These are phyloP conservation scores for Triplophysa tibetana DNA, from an alignment of 2,113 vertebrate genomes.

Conservation along the genomic window DNA sequence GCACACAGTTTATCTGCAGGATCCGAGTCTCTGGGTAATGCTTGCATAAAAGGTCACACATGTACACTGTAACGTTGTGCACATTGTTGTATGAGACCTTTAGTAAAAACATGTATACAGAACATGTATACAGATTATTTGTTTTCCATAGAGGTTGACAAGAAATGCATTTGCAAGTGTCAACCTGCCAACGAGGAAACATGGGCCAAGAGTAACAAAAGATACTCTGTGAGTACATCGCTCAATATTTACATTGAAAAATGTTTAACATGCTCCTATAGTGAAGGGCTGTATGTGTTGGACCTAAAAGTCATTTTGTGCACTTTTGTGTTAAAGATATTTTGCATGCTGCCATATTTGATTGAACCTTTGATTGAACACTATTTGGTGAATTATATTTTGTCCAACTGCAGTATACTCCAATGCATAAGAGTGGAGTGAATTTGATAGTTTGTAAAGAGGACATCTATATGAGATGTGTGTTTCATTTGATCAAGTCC, in stretches of 20 bases:
- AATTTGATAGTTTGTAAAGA: background rate
- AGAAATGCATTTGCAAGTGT: slow-evolving; percentile 39
- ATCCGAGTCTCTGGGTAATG: slow-evolving; percentile 34
- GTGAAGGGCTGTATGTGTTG: background rate
- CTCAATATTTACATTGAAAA: background rate
- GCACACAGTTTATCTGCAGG: background rate
- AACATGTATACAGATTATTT: background rate
- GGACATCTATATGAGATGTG: too few relatives aligned
- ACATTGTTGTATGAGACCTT: background rate
- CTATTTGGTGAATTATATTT: background rate
- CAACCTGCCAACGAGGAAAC: slow-evolving; percentile 19
- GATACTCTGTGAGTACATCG: slow-evolving; percentile 59
- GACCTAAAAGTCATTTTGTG: background rate
- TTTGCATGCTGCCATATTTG: background rate
- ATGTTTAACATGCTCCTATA: background rate
- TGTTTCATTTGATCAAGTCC: slow-evolving; percentile 48
- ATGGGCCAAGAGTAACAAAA: slow-evolving; percentile 45
- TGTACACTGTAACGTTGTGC: background rate
- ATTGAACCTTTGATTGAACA: background rate
- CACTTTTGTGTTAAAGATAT: background rate
- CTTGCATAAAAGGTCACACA: background rate
- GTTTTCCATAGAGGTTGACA: slow-evolving; percentile 22
- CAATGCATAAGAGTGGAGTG: background rate
- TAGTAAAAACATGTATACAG: background rate
- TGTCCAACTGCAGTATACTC: background rate